A percentile compares a stretch with the other conserved stretches of the same genome.
Conservation (phyloP, 2,888 invertebrate genomes). For the Cactoblastis cactorum region DNA sequence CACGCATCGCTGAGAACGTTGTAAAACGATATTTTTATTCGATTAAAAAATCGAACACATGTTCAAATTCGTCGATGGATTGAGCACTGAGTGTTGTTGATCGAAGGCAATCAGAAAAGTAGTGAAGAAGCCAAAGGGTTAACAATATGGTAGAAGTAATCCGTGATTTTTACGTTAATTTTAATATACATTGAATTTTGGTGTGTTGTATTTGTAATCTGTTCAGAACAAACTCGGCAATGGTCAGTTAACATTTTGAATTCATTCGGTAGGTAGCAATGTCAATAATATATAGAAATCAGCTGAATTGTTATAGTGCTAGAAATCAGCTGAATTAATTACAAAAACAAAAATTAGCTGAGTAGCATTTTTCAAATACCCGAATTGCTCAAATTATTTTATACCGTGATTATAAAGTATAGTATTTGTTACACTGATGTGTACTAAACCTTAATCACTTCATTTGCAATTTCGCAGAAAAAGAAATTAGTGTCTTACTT, state of each 20-base stretch:
- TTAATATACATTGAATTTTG: neutral
- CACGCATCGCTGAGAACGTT: slow-evolving; percentile 50
- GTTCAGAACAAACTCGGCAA: neutral
- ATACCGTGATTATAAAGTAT: too few species aligned
- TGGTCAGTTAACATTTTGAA: neutral
- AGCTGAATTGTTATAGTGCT: neutral
- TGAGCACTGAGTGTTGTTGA: slow-evolving; percentile 32
- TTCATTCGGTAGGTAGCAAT: neutral
- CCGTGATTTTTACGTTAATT: neutral
- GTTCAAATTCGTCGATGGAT: slow-evolving; percentile 42
- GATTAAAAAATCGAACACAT: slow-evolving; percentile 26
- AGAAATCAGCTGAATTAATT: neutral
- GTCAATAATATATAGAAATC: neutral
- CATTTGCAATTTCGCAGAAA: too few species aligned
- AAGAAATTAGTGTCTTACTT: too few species aligned
- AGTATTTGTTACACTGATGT: too few species aligned
- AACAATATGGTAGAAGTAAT: neutral
- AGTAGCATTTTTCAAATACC: neutral
- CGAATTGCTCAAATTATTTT: neutral
- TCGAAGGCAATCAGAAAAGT: slow-evolving; percentile 17
- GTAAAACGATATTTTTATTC: slow-evolving; percentile 46
- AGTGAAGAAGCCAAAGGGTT: neutral
- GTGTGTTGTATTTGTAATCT: neutral
- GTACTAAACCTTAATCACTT: too few species aligned
- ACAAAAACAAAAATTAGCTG: neutral